Evolutionary conservation across 2,888 invertebrate species (phyloP), one percentile per base, ranked within the genome.

Genomic region (Nephrotoma appendiculata): DNA sequence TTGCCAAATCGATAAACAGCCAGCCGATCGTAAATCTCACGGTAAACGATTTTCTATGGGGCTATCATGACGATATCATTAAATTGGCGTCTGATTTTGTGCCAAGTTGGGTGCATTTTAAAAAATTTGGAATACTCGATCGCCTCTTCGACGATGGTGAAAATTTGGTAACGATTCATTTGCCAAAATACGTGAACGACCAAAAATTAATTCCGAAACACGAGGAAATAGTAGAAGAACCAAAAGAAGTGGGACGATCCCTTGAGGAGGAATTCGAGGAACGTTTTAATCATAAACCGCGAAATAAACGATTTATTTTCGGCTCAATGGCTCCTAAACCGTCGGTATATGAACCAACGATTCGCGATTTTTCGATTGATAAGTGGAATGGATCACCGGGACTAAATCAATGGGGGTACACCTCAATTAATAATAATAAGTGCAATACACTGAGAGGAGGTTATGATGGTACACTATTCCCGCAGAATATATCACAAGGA

Each of bases 71-170:
- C 89, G 92, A 93, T 0, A 89, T 97, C 83, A 94, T 97, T 86
- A 92, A 92, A 1, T 90, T 96, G 45, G 96, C 96, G 0, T 94
- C 95, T 88, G 93, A 92, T 41, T 90, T 96, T 71, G 90, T 97
- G 19, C 97, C 97, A 0, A 94, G 93, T n/a, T 83, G 48, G 83
- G 95, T 97, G 12, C 94, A 96, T 89, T 97, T 97, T 89, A 92
- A 93, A n/a, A 94, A 94, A 89, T 95, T 98, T 89, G 98, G 97
- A 0, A 92, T 97, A 85, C 91, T 97, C 88, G 97, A 96, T 89
- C 93, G 96, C 91, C 97, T 97, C 91, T 92, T 94, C 88, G 94
- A 95, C 89, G 95, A 95, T 89, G 94, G 94, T 1, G 91, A 91
- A 0, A 94, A 94, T 89, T 88, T 92, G 7, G 91, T 94, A 0